These are phyloP conservation scores for Liparis tanakae DNA, from an alignment of 2,797 vertebrate species.

Conservation along the genomic window DNA sequence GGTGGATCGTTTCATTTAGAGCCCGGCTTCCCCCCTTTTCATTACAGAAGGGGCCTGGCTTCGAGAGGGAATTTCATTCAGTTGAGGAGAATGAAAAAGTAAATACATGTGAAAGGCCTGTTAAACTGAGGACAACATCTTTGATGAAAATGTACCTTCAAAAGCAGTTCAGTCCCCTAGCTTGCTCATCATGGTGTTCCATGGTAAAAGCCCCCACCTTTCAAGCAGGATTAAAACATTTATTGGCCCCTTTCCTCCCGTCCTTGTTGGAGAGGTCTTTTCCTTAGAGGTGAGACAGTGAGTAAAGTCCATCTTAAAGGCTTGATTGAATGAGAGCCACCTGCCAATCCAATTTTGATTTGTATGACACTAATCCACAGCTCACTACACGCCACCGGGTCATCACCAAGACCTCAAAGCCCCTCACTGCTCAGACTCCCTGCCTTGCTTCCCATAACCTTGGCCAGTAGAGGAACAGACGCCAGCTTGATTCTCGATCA, in stretches of 20 bases:
- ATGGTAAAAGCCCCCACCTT: no score
- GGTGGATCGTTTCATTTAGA: slow-evolving; percentile 75
- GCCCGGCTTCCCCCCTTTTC: slow-evolving; percentile 54
- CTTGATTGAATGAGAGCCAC: slow-evolving; percentile 67
- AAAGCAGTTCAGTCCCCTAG: slow-evolving; percentile 26
- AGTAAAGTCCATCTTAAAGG: slow-evolving; percentile 78
- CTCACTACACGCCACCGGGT: slow-evolving; percentile 42
- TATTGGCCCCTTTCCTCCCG: slow-evolving; percentile 32
- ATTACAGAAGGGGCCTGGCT: slow-evolving; percentile 66
- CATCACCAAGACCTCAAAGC: slow-evolving; percentile 28
- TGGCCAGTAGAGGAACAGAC: not conserved
- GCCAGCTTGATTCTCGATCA: not conserved
- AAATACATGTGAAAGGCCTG: slow-evolving; percentile 46
- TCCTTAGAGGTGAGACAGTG: slow-evolving; percentile 52
- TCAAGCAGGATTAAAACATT: no score
- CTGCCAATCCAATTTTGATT: slow-evolving; percentile 77
- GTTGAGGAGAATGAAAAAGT: slow-evolving; percentile 51
- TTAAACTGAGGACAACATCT: slow-evolving; percentile 21
- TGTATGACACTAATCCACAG: slow-evolving; percentile 72
- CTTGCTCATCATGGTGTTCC: slow-evolving; percentile 21
- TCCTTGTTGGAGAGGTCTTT: slow-evolving; percentile 42
- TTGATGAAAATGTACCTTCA: slow-evolving; percentile 46
- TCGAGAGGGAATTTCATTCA: slow-evolving; percentile 56
- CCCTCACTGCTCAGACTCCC: slow-evolving; percentile 31
- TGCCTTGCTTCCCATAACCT: not conserved